Evolutionary conservation across 1,140 invertebrate species (phyloP).

Genomic region (Venturia canescens): DNA sequence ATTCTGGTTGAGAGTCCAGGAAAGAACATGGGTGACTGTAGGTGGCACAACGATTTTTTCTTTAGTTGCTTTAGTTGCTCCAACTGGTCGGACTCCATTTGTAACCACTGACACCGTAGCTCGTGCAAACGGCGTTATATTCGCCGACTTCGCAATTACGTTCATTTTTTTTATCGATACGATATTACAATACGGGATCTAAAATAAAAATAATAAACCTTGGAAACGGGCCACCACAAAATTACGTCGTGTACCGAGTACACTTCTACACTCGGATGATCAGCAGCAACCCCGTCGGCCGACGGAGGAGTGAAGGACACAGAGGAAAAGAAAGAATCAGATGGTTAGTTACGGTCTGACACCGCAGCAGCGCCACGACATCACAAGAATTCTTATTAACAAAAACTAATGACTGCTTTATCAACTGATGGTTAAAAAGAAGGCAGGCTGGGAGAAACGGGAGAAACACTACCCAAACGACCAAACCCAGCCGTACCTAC

Average conservation of each 20-base stretch:
- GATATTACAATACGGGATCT: slow-evolving; percentile 11
- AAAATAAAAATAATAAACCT: background rate
- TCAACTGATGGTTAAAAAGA: too few relatives aligned
- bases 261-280: too few relatives aligned
- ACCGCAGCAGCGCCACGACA: too few relatives aligned
- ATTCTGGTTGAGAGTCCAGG: slow-evolving; percentile 74
- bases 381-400: too few relatives aligned
- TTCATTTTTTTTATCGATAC: slow-evolving; percentile 78
- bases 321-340: too few relatives aligned
- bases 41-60: slow-evolving; percentile 67
- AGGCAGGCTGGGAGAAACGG: too few relatives aligned
- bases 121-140: slow-evolving; percentile 79
- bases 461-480: too few relatives aligned
- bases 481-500: too few relatives aligned
- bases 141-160: slow-evolving; percentile 81
- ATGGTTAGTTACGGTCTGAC: too few relatives aligned
- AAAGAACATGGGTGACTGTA: slow-evolving; percentile 50
- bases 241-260: slow-evolving; percentile 15
- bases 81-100: slow-evolving; percentile 77
- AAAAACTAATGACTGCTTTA: too few relatives aligned
- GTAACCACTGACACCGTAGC: slow-evolving; percentile 79
- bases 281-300: too few relatives aligned
- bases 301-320: too few relatives aligned
- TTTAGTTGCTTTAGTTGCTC: slow-evolving; percentile 70
- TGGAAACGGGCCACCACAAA: background rate